Base-by-base conservation (phyloP, 2,888 invertebrate species). In the Netelia virgata region DNA sequence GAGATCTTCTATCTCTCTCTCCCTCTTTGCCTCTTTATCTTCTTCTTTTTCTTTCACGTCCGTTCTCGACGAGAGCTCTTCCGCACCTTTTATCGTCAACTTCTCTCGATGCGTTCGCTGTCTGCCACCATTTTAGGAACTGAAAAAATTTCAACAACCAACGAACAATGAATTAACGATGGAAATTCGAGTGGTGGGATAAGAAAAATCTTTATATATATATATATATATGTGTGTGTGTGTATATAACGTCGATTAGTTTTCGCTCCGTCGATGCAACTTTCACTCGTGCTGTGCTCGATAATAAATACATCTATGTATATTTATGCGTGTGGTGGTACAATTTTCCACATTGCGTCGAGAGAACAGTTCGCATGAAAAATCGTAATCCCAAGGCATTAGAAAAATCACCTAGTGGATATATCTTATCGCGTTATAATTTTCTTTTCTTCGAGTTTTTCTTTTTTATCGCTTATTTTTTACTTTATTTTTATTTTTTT, bases 121-220 rank as follows among this genome's bases (percentile, higher is more conserved):
- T 68, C 50, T 55, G 73, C 55, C 89, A 87, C 64, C 89, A 87
- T 90, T 83, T 86, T 86, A 87, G 68, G 63, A 53, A 68, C 88
- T 89, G 82, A 28, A 86, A 87, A 36, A 50, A 5, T 53, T 47
- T 11, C 18, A 43, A 14, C 10, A 47, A 72, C 47, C 28, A 64
- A 28, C n/a, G 1, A 75, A 2, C 14, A 55, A 74, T 16, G 36
- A 70, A 18, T 18, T 57, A 16, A 57, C 18, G 16, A 57, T 57
- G 57, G 18, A 57, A 57, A 57, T 18, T 57, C 28, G 16, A 57
- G 20, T 20, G 10, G n/a, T n/a, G 16, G 57, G 57, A 16, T 18
- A 57, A 68, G 23, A 50, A 68, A 14, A 1, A 28, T 14, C 23
- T 11, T 23, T 28, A n/a, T 36, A 63, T n/a, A 6, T n/a, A 6